Base-by-base conservation (phyloP, 2,888 invertebrate genomes). In the Entomobrya multifasciata region DNA sequence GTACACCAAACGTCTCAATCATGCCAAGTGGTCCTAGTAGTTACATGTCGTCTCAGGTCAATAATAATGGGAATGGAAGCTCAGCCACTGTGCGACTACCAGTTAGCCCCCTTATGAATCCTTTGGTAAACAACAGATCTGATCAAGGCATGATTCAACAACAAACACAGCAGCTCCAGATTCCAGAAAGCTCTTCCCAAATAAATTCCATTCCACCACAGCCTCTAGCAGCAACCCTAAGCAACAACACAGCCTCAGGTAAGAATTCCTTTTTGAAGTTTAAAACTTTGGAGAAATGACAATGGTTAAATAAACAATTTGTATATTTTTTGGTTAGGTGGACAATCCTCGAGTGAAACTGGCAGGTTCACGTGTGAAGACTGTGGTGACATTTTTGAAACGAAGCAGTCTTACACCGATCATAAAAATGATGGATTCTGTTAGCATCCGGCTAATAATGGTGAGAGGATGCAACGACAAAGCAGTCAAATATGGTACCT, bases 71-170 rank as follows among this genome's bases (percentile, higher is more conserved):
- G 10, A 10, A 10, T 36, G 17, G n/a, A 1, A 30, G 52, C 22
- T 11, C 6, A 20, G 10, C 57, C 22, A 22, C 15, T 11, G 77
- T 77, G 1, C 72, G 27, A 15, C 77, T 78, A 13, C 62, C 78
- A 1, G 62, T 78, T 8, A 27, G 62, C 0, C 0, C 27, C 2
- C 62, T 27, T 17, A 78, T 78, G 78, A 78, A 78, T 20, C 78
- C 78, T 11, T 25, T 78, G 49, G 22, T 27, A 30, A 44, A 17
- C 3, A 62, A 25, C 13, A 44, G 62, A 13, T 1, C n/a, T n/a
- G 2, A 22, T 30, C 27, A 1, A 67, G 15, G 41, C 1, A 76
- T 47, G 44, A 13, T 62, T 36, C 57, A 41, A 52, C 25, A 41
- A 52, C 25, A 27, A 1, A n/a, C 10, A 1, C 77, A 41, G 22